Base-by-base conservation (phyloP, 2,113 vertebrate genomes). In the Arothron firmamentum region DNA sequence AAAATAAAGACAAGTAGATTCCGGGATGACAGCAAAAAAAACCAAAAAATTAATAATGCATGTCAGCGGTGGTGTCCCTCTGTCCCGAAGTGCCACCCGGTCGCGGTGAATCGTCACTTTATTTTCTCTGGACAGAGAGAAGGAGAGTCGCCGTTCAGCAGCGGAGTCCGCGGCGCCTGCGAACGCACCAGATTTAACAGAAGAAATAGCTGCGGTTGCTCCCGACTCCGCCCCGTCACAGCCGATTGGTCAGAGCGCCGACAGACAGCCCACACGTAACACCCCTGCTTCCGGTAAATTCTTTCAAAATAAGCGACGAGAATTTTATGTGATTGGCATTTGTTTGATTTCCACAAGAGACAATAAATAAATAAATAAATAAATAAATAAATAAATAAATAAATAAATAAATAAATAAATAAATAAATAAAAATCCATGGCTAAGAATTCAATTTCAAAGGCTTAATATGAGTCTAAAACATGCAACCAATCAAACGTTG, bases 211-310 rank as follows among this genome's bases (percentile, higher is more conserved):
- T 66, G 67, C 52, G 65, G 73, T 72, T 60, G 6, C 54, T 1
- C 41, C 2, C 15, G 50, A 68, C 80, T 14, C 83, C 89, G 77
- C 90, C 85, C 70, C 20, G 52, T 21, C 5, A 0, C 0, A 1
- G 3, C 41, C 78, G 56, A 90, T 90, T 90, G 89, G 89, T 18
- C 50, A 4, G 23, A 28, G 0, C 13, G 1, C 38, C n/a, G n/a
- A 0, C 16, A 14, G 10, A 12, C 34, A 10, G 28, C 0, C 31
- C 17, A 55, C 3, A 25, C 14, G n/a, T 12, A 1, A 10, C 4
- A 1, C 3, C 2, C 0, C 0, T 1, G 8, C 2, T 13, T 80
- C 74, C 74, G 62, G 65, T 28, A 1, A 0, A 0, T 0, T 2
- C 25, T 75, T 78, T 77, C 75, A 84, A 74, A 87, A 76, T 77